Evolutionary conservation across 2,113 vertebrate species (phyloP).

Genomic region (Arothron firmamentum): DNA sequence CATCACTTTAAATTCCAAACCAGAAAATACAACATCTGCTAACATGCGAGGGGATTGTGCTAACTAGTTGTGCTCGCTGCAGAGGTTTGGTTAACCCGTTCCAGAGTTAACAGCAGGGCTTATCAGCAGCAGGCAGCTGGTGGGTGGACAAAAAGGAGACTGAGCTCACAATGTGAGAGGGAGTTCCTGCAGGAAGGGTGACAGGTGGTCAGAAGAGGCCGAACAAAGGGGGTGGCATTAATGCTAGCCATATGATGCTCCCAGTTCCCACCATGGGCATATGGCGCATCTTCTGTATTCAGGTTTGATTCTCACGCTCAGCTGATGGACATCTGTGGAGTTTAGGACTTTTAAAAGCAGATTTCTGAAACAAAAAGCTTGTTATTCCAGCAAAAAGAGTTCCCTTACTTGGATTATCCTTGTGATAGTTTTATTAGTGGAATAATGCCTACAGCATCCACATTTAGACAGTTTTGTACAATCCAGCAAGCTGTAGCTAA

Average conservation of each 20-base stretch:
- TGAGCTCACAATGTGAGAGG: constrained; percentile 70
- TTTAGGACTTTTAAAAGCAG: constrained; percentile 3
- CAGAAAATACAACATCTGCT: constrained; percentile 12
- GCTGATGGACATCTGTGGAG: constrained; percentile 56
- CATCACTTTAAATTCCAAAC: neutral
- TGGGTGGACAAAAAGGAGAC: constrained; percentile 60
- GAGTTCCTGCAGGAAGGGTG: constrained; percentile 69
- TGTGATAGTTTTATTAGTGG: neutral
- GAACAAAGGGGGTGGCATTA: constrained; percentile 70
- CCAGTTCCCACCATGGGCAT: constrained; percentile 62
- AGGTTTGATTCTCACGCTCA: constrained; percentile 56
- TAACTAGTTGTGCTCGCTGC: constrained; percentile 44
- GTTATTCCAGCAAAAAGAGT: no score
- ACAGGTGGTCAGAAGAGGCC: constrained; percentile 70
- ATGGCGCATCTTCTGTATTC: constrained; percentile 37
- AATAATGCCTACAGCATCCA: neutral
- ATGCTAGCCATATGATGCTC: constrained; percentile 67
- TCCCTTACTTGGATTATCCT: neutral
- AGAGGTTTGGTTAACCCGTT: constrained; percentile 44
- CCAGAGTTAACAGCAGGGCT: constrained; percentile 60
- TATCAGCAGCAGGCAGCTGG: constrained; percentile 69
- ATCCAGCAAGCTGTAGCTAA: neutral
- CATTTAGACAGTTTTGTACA: neutral
- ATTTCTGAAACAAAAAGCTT: no score
- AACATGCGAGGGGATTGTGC: neutral